Evolutionary conservation across 2,888 invertebrate genomes (phyloP).

Genomic region (Epistrophella euchroma): DNA sequence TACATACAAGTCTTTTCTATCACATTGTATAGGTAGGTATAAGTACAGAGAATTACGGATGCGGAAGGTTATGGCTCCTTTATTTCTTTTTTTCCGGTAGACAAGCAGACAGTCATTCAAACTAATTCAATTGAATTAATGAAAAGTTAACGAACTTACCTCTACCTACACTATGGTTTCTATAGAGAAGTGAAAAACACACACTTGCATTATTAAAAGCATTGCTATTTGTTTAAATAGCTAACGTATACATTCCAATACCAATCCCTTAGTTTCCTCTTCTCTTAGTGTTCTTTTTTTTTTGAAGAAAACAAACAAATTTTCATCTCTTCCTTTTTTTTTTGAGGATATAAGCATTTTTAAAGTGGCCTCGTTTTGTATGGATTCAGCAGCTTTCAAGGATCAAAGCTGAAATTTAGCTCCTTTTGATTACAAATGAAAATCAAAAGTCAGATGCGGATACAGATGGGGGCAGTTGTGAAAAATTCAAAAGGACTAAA

Average conservation of each 20-base stretch:
- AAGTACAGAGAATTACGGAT: not conserved
- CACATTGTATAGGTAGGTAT: not conserved
- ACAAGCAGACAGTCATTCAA: constrained; percentile 75
- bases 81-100: constrained; percentile 63
- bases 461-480: not conserved
- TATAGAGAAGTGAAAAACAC: constrained; percentile 25
- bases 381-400: constrained; percentile 4
- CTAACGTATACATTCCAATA: not conserved
- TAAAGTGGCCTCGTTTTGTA: constrained; percentile 42
- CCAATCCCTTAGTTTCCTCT: not conserved
- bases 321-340: constrained; percentile 42
- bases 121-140: constrained; percentile 76
- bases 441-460: not conserved
- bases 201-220: constrained; percentile 40
- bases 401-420: constrained; percentile 46
- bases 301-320: constrained; percentile 62
- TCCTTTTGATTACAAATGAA: not conserved
- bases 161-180: constrained; percentile 14
- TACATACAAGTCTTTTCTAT: not conserved
- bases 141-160: constrained; percentile 75
- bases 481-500: too few relatives aligned
- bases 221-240: constrained; percentile 4
- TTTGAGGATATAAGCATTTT: constrained; percentile 63
- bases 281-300: constrained; percentile 9
- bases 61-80: constrained; percentile 59